A percentile compares a stretch with the other conserved stretches of the same genome.
phyloP scores from a whole-genome alignment of 2,888 invertebrate genomes.

The Entomobrya multifasciata region DNA sequence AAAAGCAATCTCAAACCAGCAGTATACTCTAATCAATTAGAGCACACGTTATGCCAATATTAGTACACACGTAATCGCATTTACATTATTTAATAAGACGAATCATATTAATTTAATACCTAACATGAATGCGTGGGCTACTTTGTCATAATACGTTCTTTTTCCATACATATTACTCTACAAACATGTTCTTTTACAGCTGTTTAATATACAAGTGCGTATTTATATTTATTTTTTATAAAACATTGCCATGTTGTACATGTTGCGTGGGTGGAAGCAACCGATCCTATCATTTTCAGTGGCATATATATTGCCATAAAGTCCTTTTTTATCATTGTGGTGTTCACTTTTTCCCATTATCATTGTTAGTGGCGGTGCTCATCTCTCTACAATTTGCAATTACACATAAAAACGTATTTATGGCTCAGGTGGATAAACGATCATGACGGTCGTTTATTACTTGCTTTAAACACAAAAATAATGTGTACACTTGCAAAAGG shows the following conservation, averaged over 20 bases:
- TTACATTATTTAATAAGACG: conserved; percentile 26
- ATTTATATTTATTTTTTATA: too few species aligned
- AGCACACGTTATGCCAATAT: not conserved
- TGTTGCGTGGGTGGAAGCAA: not conserved
- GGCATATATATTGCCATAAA: not conserved
- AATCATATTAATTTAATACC: not conserved
- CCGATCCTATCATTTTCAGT: not conserved
- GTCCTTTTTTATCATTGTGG: too few species aligned
- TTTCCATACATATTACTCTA: not conserved
- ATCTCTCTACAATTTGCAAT: not conserved
- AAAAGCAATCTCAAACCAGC: conserved; percentile 34
- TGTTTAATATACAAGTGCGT: not conserved
- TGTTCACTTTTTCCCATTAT: not conserved
- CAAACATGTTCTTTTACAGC: not conserved
- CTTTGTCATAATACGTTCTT: not conserved
- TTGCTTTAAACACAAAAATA: not conserved
- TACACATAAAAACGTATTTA: too few species aligned
- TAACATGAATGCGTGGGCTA: not conserved
- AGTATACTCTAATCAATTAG: conserved; percentile 53
- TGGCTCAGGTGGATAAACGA: conserved; percentile 15
- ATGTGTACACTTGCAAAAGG: not conserved
- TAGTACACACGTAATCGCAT: not conserved
- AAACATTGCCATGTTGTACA: too few species aligned
- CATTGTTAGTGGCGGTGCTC: not conserved
- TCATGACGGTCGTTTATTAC: not conserved